Conservation (phyloP, 2,888 invertebrate species). For the Meandrusa payeni region DNA sequence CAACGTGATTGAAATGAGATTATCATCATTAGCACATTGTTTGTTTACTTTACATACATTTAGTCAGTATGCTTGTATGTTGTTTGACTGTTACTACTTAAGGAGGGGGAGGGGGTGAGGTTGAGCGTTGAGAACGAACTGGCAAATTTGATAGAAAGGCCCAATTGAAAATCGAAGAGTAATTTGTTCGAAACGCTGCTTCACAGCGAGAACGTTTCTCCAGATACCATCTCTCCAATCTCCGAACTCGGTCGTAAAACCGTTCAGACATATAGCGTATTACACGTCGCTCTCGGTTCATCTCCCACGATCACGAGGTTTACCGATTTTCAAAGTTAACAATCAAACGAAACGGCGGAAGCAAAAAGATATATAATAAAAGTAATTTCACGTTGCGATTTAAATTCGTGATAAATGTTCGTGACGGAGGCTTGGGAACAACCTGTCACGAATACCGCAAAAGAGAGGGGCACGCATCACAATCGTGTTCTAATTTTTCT, state of each 20-base stretch:
- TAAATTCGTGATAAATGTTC: constrained; percentile 64
- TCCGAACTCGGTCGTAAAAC: constrained; percentile 22
- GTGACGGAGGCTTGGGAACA: constrained; percentile 43
- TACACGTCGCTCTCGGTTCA: constrained; percentile 30
- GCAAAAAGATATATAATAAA: constrained; percentile 52
- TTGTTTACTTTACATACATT: no score
- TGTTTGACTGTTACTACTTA: constrained; percentile 32
- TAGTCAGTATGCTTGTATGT: constrained; percentile 18
- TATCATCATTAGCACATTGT: no score
- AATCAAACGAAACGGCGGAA: constrained; percentile 48
- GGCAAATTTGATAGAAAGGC: constrained; percentile 52
- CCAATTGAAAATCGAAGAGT: constrained; percentile 50
- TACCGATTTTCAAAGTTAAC: constrained; percentile 47
- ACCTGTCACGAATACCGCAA: constrained; percentile 59
- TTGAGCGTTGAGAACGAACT: constrained; percentile 35
- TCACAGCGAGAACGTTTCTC: constrained; percentile 34
- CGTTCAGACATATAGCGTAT: constrained; percentile 22
- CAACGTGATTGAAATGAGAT: no score
- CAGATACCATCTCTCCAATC: constrained; percentile 33
- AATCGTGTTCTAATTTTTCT: constrained; percentile 43
- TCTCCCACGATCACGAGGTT: constrained; percentile 33
- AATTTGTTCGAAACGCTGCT: constrained; percentile 42
- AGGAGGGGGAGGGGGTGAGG: constrained; percentile 32
- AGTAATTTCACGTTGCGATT: constrained; percentile 63
- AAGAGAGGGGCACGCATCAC: constrained; percentile 52